Percentiles rank a stretch among this genome's conserved stretches.
These are phyloP conservation scores for Monochamus saltuarius DNA, from an alignment of 1,140 invertebrate genomes.

Conservation along the genomic window DNA sequence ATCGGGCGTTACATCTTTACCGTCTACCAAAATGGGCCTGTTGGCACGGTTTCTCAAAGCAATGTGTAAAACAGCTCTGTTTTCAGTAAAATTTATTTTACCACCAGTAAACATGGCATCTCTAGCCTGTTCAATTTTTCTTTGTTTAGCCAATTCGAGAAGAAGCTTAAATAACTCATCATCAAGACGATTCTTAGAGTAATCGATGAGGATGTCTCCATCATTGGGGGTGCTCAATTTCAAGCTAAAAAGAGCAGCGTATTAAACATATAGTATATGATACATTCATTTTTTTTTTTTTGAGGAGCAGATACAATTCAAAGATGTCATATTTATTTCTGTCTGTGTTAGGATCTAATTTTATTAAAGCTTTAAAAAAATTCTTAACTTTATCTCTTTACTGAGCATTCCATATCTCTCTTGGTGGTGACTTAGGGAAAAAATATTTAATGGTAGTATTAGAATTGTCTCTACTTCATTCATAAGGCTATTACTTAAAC, in stretches of 20 bases:
- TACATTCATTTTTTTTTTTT: too few relatives aligned
- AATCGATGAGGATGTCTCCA: slow-evolving; percentile 90
- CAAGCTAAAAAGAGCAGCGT: slow-evolving; percentile 73
- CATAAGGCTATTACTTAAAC: too few relatives aligned
- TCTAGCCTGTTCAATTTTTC: slow-evolving; percentile 82
- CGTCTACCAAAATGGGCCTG: slow-evolving; percentile 78
- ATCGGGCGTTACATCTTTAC: slow-evolving; percentile 91
- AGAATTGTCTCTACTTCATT: too few relatives aligned
- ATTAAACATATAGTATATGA: too few relatives aligned
- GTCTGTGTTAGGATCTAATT: too few relatives aligned
- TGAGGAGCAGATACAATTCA: too few relatives aligned
- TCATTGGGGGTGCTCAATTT: slow-evolving; percentile 74
- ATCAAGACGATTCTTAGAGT: slow-evolving; percentile 94
- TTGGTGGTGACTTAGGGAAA: too few relatives aligned
- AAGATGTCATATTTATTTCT: too few relatives aligned
- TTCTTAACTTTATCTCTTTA: too few relatives aligned
- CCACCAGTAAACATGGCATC: slow-evolving; percentile 93
- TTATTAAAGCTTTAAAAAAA: too few relatives aligned
- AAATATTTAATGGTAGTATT: too few relatives aligned
- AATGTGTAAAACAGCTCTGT: slow-evolving; percentile 87
- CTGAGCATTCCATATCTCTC: too few relatives aligned
- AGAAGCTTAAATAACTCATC: slow-evolving; percentile 74
- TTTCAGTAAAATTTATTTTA: slow-evolving; percentile 98
- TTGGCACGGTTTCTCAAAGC: slow-evolving; percentile 88
- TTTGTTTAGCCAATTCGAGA: slow-evolving; percentile 77